Percentiles rank a stretch among this genome's conserved stretches.
Conservation (phyloP, 2,888 invertebrate genomes). For the Drosophila engyochracea region DNA sequence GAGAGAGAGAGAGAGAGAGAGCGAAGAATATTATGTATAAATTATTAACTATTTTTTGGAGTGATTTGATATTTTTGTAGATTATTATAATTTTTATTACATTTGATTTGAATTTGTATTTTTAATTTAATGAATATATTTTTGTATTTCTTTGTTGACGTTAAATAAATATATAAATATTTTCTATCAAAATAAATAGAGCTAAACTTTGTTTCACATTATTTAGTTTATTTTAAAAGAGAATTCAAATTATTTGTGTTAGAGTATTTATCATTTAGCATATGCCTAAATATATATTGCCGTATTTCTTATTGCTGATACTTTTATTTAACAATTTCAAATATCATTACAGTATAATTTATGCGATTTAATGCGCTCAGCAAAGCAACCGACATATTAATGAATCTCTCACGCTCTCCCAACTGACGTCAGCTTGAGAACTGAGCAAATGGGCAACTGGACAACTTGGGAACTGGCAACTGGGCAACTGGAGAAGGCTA, state of each 20-base stretch:
- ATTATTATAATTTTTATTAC: background rate
- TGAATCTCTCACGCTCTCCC: slow-evolving; percentile 62
- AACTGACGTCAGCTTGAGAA: slow-evolving; percentile 45
- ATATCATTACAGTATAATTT: slow-evolving; percentile 76
- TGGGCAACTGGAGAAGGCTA: slow-evolving; percentile 56
- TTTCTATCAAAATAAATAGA: background rate
- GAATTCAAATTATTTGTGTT: too few relatives aligned
- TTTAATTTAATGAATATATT: background rate
- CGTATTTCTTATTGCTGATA: slow-evolving; percentile 23
- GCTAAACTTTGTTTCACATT: background rate
- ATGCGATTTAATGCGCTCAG: slow-evolving; percentile 65
- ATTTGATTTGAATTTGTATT: background rate
- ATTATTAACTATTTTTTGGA: background rate
- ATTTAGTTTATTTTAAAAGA: background rate
- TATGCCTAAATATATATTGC: slow-evolving; percentile 6
- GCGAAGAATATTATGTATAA: background rate
- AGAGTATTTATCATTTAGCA: slow-evolving; percentile 28
- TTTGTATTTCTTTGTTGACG: background rate
- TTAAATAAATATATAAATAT: background rate
- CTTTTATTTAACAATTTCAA: slow-evolving; percentile 61
- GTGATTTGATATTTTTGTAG: too few relatives aligned
- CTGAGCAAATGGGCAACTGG: slow-evolving; percentile 9
- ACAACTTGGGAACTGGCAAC: slow-evolving; percentile 24
- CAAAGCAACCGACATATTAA: slow-evolving; percentile 66
- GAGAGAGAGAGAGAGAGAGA: too few relatives aligned